Evolutionary conservation across 2,888 invertebrate species (phyloP), one percentile per base, ranked within the genome.

Genomic region (Xanthia togata): DNA sequence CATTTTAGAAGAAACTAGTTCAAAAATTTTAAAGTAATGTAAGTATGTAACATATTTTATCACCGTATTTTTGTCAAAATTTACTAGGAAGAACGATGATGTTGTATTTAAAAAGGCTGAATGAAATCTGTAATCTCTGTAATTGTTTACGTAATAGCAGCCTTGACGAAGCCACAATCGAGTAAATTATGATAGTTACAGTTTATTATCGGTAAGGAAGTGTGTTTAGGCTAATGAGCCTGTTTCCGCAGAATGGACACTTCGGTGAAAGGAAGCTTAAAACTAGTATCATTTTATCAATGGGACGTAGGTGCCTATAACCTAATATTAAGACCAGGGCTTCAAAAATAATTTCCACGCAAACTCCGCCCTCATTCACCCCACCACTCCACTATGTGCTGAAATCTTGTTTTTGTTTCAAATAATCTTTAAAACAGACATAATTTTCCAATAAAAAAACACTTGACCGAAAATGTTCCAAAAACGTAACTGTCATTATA

Each of bases 121-220:
- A 81, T 59, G 6, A 78, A 60, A 69, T 59, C 5, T 57, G 31
- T 59, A 68, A 71, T 78, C 53, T 59, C 31, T 23, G n/a, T 68
- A 68, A 47, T 55, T 77, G 11, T 69, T 70, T 65, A 59, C 47
- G 64, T 59, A 70, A 70, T 57, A 73, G 41, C 31, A 53, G 23
- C 65, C 67, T 79, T 83, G 70, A 60, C 12, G 26, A 55, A 62
- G 26, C 20, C 67, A 84, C n/a, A 84, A 55, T 68, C 70, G n/a
- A 41, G 62, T 26, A 57, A 79, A 74, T 74, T 67, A 59, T 67
- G 44, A 71, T 84, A 14, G 44, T 79, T 79, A 63, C 12, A 57
- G 60, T 68, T 73, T 14, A 73, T 70, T 79, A 72, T 78, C 31
- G 60, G 70, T 9, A 53, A 59, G 70, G 81, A 79, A 79, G 83